Evolutionary conservation across 2,888 invertebrate genomes (phyloP).

Genomic region (Craniophora ligustri): DNA sequence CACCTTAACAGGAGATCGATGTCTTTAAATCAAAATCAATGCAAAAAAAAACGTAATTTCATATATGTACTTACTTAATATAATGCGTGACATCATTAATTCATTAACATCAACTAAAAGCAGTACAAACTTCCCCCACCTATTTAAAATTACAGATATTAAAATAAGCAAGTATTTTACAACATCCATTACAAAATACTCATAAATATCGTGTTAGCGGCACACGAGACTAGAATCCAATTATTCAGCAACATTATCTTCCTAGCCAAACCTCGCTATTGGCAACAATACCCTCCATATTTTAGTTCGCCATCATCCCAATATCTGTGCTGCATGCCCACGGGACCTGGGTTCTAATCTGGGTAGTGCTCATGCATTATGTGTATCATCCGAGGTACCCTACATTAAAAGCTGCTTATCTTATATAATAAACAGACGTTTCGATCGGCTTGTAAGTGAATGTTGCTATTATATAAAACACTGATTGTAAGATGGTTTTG

Average conservation of each 20-base stretch:
- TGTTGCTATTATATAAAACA: background rate
- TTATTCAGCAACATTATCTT: constrained; percentile 48
- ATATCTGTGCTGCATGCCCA: constrained; percentile 30
- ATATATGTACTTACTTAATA: too few relatives aligned
- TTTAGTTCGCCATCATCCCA: constrained; percentile 34
- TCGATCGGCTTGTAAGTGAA: constrained; percentile 30
- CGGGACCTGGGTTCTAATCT: constrained; percentile 55
- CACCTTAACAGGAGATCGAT: too few relatives aligned
- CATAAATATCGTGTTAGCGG: constrained; percentile 26
- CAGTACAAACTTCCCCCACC: too few relatives aligned
- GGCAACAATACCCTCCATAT: constrained; percentile 50
- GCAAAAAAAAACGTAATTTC: too few relatives aligned
- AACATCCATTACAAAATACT: constrained; percentile 16
- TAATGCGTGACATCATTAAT: too few relatives aligned
- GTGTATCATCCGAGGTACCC: constrained; percentile 26
- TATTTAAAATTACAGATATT: background rate
- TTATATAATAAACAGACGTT: constrained; percentile 47
- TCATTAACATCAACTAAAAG: too few relatives aligned
- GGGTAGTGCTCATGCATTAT: constrained; percentile 55
- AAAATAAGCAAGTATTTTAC: constrained; percentile 6
- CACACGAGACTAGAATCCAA: constrained; percentile 36
- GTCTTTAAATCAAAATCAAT: too few relatives aligned
- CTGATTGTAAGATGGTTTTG: background rate
- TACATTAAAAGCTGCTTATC: constrained; percentile 52
- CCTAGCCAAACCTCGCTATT: constrained; percentile 49